These are phyloP conservation scores for Dasypus novemcinctus DNA, from an alignment of 2,113 vertebrate genomes.

Conservation along the genomic window DNA sequence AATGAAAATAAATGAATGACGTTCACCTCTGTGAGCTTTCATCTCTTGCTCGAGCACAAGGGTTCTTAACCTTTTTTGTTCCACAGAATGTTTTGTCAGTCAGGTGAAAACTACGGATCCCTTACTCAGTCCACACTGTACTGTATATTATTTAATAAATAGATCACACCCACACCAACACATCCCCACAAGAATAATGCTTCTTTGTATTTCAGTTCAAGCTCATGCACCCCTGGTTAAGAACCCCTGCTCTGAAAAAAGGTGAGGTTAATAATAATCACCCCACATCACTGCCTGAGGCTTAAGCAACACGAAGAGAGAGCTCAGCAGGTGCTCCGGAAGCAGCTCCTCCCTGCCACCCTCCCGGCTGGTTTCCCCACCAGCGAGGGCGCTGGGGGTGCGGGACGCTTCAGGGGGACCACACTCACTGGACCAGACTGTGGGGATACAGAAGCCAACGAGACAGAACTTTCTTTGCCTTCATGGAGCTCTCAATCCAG, in stretches of 20 bases:
- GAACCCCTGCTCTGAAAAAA: background rate
- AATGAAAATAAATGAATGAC: background rate
- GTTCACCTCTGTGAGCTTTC: background rate
- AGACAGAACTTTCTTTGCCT: background rate
- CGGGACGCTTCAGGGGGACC: background rate
- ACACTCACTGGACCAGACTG: background rate
- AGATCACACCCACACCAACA: too few relatives aligned
- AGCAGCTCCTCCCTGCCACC: background rate
- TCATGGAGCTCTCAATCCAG: background rate
- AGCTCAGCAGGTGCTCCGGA: background rate
- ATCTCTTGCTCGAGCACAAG: background rate
- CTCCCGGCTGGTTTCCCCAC: background rate
- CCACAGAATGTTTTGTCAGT: too few relatives aligned
- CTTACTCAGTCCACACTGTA: too few relatives aligned
- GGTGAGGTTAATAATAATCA: background rate
- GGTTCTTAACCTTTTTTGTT: too few relatives aligned
- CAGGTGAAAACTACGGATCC: too few relatives aligned
- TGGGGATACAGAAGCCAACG: background rate
- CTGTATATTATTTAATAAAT: too few relatives aligned
- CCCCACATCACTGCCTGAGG: background rate
- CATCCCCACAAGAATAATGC: too few relatives aligned
- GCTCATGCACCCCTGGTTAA: too few relatives aligned
- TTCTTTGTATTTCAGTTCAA: too few relatives aligned
- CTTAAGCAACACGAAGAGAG: background rate
- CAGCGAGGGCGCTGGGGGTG: accelerated